Percentiles rank a stretch among this genome's conserved stretches.
These are phyloP conservation scores for Tethea ocularis DNA, from an alignment of 2,888 invertebrate species.

Conservation along the genomic window DNA sequence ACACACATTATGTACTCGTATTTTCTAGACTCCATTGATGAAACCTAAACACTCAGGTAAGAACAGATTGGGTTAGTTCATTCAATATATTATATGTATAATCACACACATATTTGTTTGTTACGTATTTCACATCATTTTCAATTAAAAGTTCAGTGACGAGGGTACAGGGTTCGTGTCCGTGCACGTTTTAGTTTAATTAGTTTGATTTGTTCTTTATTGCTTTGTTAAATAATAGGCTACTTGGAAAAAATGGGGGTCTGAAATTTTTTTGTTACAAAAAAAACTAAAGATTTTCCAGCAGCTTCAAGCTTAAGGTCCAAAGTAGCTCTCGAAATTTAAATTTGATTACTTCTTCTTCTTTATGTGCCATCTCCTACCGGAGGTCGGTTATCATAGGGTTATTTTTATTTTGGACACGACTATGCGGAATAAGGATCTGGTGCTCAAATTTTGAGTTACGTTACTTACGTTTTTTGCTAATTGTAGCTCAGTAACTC, in stretches of 20 bases:
- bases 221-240: background rate
- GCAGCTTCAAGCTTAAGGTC: too few relatives aligned
- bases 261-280: background rate
- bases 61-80: background rate
- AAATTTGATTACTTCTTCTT: too few relatives aligned
- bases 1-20: too few relatives aligned
- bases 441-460: too few relatives aligned
- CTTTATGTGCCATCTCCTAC: too few relatives aligned
- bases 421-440: too few relatives aligned
- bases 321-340: too few relatives aligned
- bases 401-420: too few relatives aligned
- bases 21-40: too few relatives aligned
- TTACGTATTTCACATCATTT: constrained; percentile 5
- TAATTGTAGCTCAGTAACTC: too few relatives aligned
- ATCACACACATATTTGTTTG: background rate
- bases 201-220: constrained; percentile 5
- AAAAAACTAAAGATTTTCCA: background rate
- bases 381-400: too few relatives aligned
- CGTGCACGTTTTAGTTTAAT: constrained; percentile 1
- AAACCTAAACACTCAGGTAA: background rate
- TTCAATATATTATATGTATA: background rate
- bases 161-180: constrained; percentile 1
- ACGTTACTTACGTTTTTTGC: too few relatives aligned
- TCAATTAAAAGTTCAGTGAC: constrained; percentile 8
- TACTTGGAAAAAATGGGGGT: background rate